These are phyloP conservation scores for Chelon auratus DNA, from an alignment of 2,797 vertebrate genomes.

Conservation along the genomic window DNA sequence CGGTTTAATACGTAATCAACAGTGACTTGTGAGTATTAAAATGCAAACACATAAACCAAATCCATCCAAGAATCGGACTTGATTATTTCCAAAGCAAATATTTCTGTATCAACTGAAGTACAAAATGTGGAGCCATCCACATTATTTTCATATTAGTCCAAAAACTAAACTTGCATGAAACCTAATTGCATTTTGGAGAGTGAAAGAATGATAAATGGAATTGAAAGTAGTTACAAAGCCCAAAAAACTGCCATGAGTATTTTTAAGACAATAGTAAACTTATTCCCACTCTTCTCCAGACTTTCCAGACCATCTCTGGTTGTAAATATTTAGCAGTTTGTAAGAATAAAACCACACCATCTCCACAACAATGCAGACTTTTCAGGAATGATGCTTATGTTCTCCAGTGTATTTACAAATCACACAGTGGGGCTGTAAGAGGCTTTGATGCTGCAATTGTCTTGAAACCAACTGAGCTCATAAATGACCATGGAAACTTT, in stretches of 20 bases:
- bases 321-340: constrained; percentile 66
- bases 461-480: constrained; percentile 61
- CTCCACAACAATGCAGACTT: constrained; percentile 56
- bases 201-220: constrained; percentile 18
- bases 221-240: constrained; percentile 27
- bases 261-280: constrained; percentile 42
- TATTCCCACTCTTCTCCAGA: constrained; percentile 37
- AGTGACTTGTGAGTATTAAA: background rate
- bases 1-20: background rate
- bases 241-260: constrained; percentile 20
- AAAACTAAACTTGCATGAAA: background rate
- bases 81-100: background rate
- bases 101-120: background rate
- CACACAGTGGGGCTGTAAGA: constrained; percentile 16
- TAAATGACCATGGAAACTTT: constrained; percentile 72
- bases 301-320: constrained; percentile 30
- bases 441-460: constrained; percentile 66
- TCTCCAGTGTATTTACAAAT: constrained; percentile 49
- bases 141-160: background rate
- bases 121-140: background rate
- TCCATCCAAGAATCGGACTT: background rate
- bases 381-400: constrained; percentile 53
- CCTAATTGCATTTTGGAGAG: background rate
- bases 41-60: background rate
- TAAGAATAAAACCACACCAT: constrained; percentile 56